Percentiles rank a stretch among this genome's conserved stretches.
phyloP scores from a whole-genome alignment of 1,140 invertebrate species.

The Nebria ingens region DNA sequence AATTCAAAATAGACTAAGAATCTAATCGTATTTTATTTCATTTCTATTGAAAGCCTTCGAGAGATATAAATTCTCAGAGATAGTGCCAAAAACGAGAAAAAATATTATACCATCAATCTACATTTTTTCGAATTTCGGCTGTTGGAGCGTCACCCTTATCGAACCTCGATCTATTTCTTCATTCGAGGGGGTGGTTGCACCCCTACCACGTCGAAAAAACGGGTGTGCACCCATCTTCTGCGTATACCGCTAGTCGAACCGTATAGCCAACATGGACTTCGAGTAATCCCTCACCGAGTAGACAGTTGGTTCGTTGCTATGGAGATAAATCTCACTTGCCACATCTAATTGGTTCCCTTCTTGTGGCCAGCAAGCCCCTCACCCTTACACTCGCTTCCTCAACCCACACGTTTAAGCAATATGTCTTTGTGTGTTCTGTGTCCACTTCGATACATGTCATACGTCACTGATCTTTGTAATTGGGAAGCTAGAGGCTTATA shows the following conservation, averaged over 20 bases:
- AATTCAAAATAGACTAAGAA: not conserved
- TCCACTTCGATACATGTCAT: not conserved
- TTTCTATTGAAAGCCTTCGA: not conserved
- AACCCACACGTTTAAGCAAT: not conserved
- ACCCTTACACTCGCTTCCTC: not conserved
- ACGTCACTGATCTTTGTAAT: not conserved
- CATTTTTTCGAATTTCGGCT: not conserved
- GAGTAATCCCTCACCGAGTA: not conserved
- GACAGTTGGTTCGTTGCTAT: not conserved
- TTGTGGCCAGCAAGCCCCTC: not conserved
- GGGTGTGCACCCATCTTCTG: not conserved
- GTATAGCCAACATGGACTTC: too few species aligned
- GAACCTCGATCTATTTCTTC: not conserved
- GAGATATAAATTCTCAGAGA: too few species aligned
- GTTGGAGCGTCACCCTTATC: not conserved
- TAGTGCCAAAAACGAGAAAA: too few species aligned
- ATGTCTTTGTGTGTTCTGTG: not conserved
- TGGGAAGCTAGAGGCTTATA: too few species aligned
- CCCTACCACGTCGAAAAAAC: too few species aligned
- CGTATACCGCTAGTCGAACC: too few species aligned
- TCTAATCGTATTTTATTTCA: not conserved
- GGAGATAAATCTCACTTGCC: constrained; percentile 6
- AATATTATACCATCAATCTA: not conserved
- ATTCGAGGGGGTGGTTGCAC: too few species aligned
- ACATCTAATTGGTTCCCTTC: constrained; percentile 6